Conservation (phyloP, 2,113 vertebrate species). For the Rhizomys pruinosus region DNA sequence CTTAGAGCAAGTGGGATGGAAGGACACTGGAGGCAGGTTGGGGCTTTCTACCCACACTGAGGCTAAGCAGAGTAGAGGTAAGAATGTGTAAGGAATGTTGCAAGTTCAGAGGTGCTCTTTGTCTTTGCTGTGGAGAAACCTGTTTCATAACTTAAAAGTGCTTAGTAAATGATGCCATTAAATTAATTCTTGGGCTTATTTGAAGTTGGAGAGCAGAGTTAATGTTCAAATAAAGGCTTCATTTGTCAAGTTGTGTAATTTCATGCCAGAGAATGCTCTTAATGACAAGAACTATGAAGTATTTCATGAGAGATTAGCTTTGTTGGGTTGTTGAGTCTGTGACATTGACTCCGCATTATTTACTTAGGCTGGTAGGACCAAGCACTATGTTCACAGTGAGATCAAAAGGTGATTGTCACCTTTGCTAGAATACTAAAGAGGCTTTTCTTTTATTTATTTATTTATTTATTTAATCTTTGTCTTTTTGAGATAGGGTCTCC, state of each 20-base stretch:
- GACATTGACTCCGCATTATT: background rate
- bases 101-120: background rate
- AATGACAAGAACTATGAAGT: background rate
- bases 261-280: background rate
- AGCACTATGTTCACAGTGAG: conserved; percentile 22
- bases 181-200: conserved; percentile 24
- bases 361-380: background rate
- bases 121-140: background rate
- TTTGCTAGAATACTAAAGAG: background rate
- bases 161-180: conserved; percentile 4
- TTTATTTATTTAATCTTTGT: too few species aligned
- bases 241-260: background rate
- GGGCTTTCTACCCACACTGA: background rate
- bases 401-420: background rate
- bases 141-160: conserved; percentile 19
- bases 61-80: background rate
- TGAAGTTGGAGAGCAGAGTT: conserved; percentile 43
- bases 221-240: conserved; percentile 43
- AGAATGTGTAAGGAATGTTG: background rate
- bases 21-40: background rate
- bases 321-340: conserved; percentile 11
- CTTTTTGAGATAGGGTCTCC: too few species aligned
- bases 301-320: conserved; percentile 1
- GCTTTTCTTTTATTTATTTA: too few species aligned
- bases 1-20: background rate